These are phyloP conservation scores for Standfussiana lucernea DNA, from an alignment of 2,888 invertebrate genomes.

Conservation along the genomic window DNA sequence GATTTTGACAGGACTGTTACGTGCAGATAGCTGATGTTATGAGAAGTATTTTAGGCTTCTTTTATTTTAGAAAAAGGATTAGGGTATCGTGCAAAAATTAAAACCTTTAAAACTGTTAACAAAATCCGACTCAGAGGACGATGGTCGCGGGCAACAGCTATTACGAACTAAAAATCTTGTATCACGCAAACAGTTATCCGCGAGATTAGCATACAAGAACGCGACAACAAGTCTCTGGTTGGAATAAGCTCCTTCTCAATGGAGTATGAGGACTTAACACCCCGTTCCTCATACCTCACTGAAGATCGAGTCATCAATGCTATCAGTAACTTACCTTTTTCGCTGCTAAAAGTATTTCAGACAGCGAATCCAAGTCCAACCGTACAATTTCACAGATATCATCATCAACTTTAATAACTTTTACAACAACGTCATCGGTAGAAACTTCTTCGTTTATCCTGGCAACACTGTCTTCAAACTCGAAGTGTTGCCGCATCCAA, in stretches of 20 bases:
- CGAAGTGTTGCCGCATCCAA: slow-evolving; percentile 85
- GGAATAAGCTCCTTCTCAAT: not conserved
- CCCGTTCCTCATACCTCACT: not conserved
- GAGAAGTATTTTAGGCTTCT: no score
- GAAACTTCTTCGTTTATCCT: slow-evolving; percentile 70
- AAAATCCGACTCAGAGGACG: no score
- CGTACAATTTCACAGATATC: slow-evolving; percentile 80
- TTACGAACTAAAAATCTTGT: not conserved
- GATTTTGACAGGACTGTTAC: no score
- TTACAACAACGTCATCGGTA: slow-evolving; percentile 62
- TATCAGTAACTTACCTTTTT: slow-evolving; percentile 78
- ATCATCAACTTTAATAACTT: slow-evolving; percentile 77
- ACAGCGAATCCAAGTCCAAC: slow-evolving; percentile 80
- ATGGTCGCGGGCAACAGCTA: no score
- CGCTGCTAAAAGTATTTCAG: slow-evolving; percentile 85
- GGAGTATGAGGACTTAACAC: not conserved
- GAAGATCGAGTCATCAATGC: not conserved
- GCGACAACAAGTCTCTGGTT: not conserved
- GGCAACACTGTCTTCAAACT: slow-evolving; percentile 70
- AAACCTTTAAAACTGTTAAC: no score
- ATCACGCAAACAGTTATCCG: not conserved
- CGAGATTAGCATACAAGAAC: not conserved
- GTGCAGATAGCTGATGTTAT: no score
- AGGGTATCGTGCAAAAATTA: no score
- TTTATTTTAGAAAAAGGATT: no score